A percentile compares a stretch with the other conserved stretches of the same genome.
Evolutionary conservation across 2,888 invertebrate genomes (phyloP).

Genomic region (Bombyx huttoni): DNA sequence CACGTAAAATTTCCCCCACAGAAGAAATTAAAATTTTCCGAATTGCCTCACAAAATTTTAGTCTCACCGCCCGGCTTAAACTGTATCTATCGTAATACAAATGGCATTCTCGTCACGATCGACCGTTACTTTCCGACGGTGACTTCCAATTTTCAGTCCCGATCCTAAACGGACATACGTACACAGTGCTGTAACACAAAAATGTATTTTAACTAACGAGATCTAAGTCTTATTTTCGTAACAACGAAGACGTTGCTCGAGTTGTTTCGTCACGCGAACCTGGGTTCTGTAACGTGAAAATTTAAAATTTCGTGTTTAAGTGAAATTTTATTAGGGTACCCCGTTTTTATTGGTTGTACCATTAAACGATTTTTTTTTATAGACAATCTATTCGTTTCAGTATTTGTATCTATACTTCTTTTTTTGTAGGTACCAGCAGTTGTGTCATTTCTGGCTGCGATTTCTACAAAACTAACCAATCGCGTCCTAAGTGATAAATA

Average conservation of each 20-base stretch:
- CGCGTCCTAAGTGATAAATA: no score
- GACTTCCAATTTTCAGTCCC: slow-evolving; percentile 63
- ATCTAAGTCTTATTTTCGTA: slow-evolving; percentile 12
- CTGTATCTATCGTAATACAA: slow-evolving; percentile 49
- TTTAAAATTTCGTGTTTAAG: slow-evolving; percentile 68
- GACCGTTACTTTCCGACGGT: slow-evolving; percentile 67
- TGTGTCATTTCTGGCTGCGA: no score
- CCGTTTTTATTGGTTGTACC: slow-evolving; percentile 44
- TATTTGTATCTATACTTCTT: no score
- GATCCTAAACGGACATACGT: slow-evolving; percentile 23
- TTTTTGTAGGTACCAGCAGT: no score
- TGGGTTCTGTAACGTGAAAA: slow-evolving; percentile 53
- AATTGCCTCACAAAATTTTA: slow-evolving; percentile 38
- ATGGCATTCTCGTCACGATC: slow-evolving; percentile 63
- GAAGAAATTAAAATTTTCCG: slow-evolving; percentile 40
- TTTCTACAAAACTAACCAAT: no score
- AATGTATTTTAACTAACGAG: slow-evolving; percentile 8
- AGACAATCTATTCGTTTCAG: neutral
- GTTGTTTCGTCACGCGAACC: slow-evolving; percentile 12
- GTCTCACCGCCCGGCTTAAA: slow-evolving; percentile 26
- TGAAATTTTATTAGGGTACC: slow-evolving; percentile 63
- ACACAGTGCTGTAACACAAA: slow-evolving; percentile 11
- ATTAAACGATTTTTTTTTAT: neutral
- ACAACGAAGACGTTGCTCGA: slow-evolving; percentile 6
- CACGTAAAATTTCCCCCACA: slow-evolving; percentile 40